Evolutionary conservation across 2,113 vertebrate genomes (phyloP), one percentile per base, ranked within the genome.

Genomic region (Drymodes brunneopygia): DNA sequence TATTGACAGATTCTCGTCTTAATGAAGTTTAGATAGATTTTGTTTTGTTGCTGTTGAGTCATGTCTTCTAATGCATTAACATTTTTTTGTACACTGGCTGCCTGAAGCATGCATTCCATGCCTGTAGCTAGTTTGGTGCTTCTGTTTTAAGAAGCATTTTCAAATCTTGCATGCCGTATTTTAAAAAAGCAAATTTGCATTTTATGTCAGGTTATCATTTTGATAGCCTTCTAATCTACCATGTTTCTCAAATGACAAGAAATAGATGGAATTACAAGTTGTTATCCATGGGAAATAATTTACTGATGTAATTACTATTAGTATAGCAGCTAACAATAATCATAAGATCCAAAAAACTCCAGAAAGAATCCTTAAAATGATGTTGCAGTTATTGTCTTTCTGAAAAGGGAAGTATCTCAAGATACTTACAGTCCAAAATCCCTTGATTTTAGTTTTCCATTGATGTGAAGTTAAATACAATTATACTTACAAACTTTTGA

Each of bases 231-330:
- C 79, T 97, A 95, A 95, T 97, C 81, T 95, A 29, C 62, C 86
- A 40, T 80, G 85, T 92, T 91, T 27, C 53, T 94, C 74, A 94
- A 45, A 62, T 81, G 92, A 95, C 87, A 93, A 84, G 90, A 88
- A 97, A 88, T 94, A 92, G 93, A 92, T 93, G 53, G 66, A 95
- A 93, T 97, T 97, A 92, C 85, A 88, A 92, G 50, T 95, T 92
- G 87, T 92, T 96, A 72, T 94, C 61, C 72, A 71, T 93, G 67
- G 80, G 53, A 97, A 97, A 97, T 97, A 38, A 85, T 89, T 86
- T 97, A 86, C 95, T 83, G 86, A 51, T 96, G 51, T 95, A 94
- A 92, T 96, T 96, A 93, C 92, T 92, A 31, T 93, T 86, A 89
- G 25, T 79, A 51, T 81, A 82, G 50, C 86, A 77, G 36, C 73